Evolutionary conservation across 2,113 vertebrate genomes (phyloP), one percentile per base, ranked within the genome.

Genomic region (Peromyscus leucopus): DNA sequence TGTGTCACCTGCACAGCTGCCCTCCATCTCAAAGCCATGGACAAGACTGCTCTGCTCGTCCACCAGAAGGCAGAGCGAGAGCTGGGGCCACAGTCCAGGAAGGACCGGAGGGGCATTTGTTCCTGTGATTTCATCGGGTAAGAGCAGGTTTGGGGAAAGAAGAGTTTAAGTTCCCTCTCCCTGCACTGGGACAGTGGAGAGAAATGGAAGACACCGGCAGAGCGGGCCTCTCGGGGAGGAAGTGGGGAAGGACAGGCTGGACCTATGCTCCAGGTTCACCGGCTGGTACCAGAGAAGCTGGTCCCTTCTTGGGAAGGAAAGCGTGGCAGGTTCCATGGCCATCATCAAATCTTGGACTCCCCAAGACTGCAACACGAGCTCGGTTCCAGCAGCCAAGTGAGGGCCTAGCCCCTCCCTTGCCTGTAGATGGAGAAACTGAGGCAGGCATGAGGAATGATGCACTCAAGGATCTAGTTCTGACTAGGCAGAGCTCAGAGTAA

Each of bases 321-420:
- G 36, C 15, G 17, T 7, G 8, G 46, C 1, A 4, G 17, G 4
- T 2, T 1, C 57, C 15, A 3, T 0, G 0, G 33, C 0, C 10
- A 6, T 1, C 4, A 1, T 9, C 28, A 36, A 3, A 46, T 3
- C 13, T 2, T 19, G 65, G 0, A 3, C 76, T 4, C n/a, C 17
- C 24, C 3, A 0, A 4, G 5, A 9, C 1, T 1, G 1, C 39
- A 26, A 4, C 69, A 2, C 0, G 63, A n/a, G 9, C 39, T 59
- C 11, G 19, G 42, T 75, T 13, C n/a, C 4, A 5, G 10, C 9
- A 21, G n/a, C 12, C 8, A 6, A 79, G 22, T 0, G 0, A 90
- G 42, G 2, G 3, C 2, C 7, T 7, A 1, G 74, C 3, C 91
- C 13, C 13, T 7, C 22, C 51, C 15, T n/a, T 67, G 9, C 57